phyloP scores from a whole-genome alignment of 2,888 invertebrate genomes.

The Sinelater perroti region DNA sequence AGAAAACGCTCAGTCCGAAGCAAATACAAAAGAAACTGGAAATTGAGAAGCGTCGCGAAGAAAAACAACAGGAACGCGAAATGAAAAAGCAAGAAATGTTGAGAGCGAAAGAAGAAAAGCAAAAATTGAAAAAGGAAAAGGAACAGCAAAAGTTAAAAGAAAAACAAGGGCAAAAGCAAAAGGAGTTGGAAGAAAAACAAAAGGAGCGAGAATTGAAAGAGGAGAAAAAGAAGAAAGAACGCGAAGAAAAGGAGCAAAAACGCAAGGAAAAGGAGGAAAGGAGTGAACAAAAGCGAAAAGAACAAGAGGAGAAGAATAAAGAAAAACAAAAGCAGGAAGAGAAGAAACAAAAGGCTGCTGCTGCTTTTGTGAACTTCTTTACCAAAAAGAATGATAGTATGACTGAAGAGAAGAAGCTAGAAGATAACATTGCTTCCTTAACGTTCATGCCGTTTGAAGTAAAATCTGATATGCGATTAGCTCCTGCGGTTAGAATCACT shows the following conservation, averaged over 20 bases:
- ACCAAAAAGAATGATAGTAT: slow-evolving; percentile 62
- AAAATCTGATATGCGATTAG: slow-evolving; percentile 89
- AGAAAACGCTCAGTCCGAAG: slow-evolving; percentile 53
- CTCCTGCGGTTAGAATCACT: slow-evolving; percentile 71
- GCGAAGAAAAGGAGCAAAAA: slow-evolving; percentile 65
- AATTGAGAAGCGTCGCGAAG: slow-evolving; percentile 66
- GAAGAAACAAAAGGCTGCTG: slow-evolving; percentile 80
- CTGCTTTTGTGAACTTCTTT: slow-evolving; percentile 85
- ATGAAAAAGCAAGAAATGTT: slow-evolving; percentile 48
- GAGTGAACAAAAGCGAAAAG: slow-evolving; percentile 61
- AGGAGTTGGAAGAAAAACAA: slow-evolving; percentile 55
- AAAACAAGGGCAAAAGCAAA: slow-evolving; percentile 39
- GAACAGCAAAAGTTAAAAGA: slow-evolving; percentile 63
- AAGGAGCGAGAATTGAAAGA: slow-evolving; percentile 59
- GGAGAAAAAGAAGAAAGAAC: slow-evolving; percentile 61
- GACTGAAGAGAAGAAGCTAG: slow-evolving; percentile 53
- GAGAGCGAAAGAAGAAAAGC: slow-evolving; percentile 60
- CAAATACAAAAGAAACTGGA: slow-evolving; percentile 68
- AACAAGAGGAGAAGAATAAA: slow-evolving; percentile 55
- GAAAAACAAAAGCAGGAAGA: slow-evolving; percentile 71
- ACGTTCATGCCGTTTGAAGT: slow-evolving; percentile 76
- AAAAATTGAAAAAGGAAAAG: slow-evolving; percentile 63
- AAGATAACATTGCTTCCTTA: slow-evolving; percentile 62
- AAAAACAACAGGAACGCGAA: slow-evolving; percentile 63
- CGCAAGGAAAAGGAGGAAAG: slow-evolving; percentile 63